Conservation (phyloP, 2,113 vertebrate genomes). For the Phylloscopus trochilus region DNA sequence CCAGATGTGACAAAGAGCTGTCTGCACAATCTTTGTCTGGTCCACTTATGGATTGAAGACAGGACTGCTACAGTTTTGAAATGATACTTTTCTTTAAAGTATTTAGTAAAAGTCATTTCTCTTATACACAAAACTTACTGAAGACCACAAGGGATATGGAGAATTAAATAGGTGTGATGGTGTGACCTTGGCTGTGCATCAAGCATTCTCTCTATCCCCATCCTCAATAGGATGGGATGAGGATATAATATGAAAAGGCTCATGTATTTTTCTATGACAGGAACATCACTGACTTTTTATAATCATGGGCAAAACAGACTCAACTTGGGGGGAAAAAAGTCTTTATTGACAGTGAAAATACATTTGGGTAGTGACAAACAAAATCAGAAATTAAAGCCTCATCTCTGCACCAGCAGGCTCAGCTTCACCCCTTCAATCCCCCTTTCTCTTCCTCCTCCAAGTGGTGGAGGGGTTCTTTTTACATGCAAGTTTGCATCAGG, state of each 20-base stretch:
- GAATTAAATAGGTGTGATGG: not conserved
- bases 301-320: not conserved
- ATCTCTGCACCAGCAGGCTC: not conserved
- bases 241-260: not conserved
- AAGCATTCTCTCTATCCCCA: not conserved
- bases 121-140: not conserved
- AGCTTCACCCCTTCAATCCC: not conserved
- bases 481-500: not conserved
- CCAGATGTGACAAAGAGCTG: not conserved
- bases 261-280: not conserved
- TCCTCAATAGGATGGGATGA: not conserved
- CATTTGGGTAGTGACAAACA: not conserved
- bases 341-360: not conserved
- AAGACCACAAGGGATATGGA: accelerated
- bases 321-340: too few relatives aligned
- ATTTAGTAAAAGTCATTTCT: not conserved
- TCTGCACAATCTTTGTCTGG: not conserved
- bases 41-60: not conserved
- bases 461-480: not conserved
- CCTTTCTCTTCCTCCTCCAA: not conserved
- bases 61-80: not conserved
- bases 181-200: not conserved
- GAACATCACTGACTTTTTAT: not conserved
- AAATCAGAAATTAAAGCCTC: not conserved
- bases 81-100: not conserved